A percentile compares a stretch with the other conserved stretches of the same genome.
Evolutionary conservation across 2,888 invertebrate genomes (phyloP).

Genomic region (Rhingia rostrata): DNA sequence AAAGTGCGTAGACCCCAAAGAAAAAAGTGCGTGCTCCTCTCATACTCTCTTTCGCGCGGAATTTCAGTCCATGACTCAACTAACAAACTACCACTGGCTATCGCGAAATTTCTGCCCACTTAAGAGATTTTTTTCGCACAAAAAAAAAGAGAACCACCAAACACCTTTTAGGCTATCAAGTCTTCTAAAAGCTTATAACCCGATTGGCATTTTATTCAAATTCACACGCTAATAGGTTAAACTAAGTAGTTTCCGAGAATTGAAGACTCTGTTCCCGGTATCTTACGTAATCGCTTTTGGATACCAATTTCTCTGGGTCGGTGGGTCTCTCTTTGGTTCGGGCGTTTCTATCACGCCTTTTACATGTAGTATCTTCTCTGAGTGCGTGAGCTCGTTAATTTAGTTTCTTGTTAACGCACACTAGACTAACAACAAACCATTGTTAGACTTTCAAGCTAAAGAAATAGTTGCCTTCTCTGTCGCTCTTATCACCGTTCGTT

Average conservation of each 20-base stretch:
- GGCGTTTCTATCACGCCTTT: neutral
- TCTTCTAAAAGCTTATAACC: no score
- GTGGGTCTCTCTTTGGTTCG: constrained; percentile 2
- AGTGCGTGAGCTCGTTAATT: constrained; percentile 45
- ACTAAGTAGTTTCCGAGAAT: neutral
- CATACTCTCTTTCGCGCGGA: neutral
- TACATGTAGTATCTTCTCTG: constrained; percentile 34
- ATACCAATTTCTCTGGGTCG: constrained; percentile 22
- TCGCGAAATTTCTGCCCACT: neutral
- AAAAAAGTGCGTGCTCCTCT: no score
- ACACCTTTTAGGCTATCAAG: neutral
- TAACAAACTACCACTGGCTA: constrained; percentile 2
- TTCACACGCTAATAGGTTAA: neutral
- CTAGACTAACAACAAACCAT: neutral
- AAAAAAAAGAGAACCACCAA: neutral
- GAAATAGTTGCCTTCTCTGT: constrained; percentile 3
- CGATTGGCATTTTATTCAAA: constrained; percentile 19
- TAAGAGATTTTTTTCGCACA: constrained; percentile 38
- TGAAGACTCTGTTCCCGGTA: constrained; percentile 9
- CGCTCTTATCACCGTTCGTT: neutral
- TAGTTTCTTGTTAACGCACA: constrained; percentile 5
- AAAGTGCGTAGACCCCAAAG: constrained; percentile 44
- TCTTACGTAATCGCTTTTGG: constrained; percentile 53
- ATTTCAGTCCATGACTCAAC: constrained; percentile 28
- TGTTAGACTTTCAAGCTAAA: neutral